Evolutionary conservation across 1,140 invertebrate species (phyloP).

Genomic region (Drosophila gunungcola): DNA sequence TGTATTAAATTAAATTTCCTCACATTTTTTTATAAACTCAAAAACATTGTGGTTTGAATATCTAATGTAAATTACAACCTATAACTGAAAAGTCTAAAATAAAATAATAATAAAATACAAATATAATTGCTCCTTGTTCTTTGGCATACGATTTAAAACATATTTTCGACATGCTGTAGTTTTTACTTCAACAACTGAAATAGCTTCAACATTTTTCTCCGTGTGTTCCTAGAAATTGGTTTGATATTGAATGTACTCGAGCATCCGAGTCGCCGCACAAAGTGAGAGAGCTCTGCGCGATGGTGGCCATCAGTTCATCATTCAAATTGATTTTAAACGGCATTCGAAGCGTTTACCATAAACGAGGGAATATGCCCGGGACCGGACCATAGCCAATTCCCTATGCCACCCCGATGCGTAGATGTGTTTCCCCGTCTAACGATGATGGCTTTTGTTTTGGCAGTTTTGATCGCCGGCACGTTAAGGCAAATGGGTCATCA

Average conservation of each 20-base stretch:
- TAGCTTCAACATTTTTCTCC: background rate
- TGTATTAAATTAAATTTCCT: no score
- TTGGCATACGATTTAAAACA: no score
- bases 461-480: slow-evolving; percentile 76
- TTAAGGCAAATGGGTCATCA: slow-evolving; percentile 80
- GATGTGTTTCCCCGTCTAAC: slow-evolving; percentile 49
- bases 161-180: no score
- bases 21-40: no score
- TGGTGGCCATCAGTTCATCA: slow-evolving; percentile 67
- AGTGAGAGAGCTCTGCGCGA: slow-evolving; percentile 23
- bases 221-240: slow-evolving; percentile 6
- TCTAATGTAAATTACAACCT: no score
- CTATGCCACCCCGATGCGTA: background rate
- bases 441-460: slow-evolving; percentile 82
- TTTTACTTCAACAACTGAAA: background rate
- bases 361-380: slow-evolving; percentile 41
- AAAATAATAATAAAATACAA: no score
- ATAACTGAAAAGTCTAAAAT: no score
- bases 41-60: no score
- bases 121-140: no score
- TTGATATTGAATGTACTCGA: slow-evolving; percentile 14
- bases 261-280: slow-evolving; percentile 11
- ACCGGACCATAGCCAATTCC: slow-evolving; percentile 3
- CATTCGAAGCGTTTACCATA: slow-evolving; percentile 76
- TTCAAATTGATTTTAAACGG: slow-evolving; percentile 82